Evolutionary conservation across 2,113 vertebrate species (phyloP), one percentile per base, ranked within the genome.

Genomic region (Oreochromis spilurus): DNA sequence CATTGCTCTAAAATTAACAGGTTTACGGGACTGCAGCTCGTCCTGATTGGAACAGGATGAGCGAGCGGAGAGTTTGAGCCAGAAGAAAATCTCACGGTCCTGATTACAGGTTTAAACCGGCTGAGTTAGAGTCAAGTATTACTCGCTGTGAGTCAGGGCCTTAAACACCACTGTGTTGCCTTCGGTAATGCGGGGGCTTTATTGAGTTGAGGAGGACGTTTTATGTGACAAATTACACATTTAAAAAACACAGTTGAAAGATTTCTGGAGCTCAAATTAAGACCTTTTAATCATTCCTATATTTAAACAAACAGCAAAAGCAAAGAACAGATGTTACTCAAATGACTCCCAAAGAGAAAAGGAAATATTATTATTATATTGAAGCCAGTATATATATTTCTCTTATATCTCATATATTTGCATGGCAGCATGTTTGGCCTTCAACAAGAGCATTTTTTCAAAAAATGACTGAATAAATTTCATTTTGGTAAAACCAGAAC

Each of bases 381-480:
- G 34, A 2, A 38, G 19, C 60, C 60, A 65, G 34, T 65, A 65
- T 38, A 9, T 38, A 38, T 38, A 38, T 8, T 65, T 65, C 10
- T 65, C 11, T 0, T 13, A 65, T 65, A 13, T 65, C 10, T 38
- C 60, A 65, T 45, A 26, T 26, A 8, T 24, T 70, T 70, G 13
- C 1, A 43, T 26, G 21, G 65, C n/a, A 19, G 12, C 65, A 24
- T 24, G 65, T 43, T 70, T 70, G 43, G n/a, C 65, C 38, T 70
- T 43, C 65, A 65, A 65, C 10, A 65, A n/a, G 31, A 62, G 17
- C 17, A n/a, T n/a, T 65, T 12, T n/a, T 65, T 12, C 4, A 60
- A 62, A 36, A n/a, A 36, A n/a, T 62, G 2, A 62, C 31, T 65
- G 31, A 36, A 65, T 0, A 3, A 38, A 65, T 65, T 0, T n/a